Evolutionary conservation across 2,888 invertebrate genomes (phyloP).

Genomic region (Temnothorax unifasciatus): DNA sequence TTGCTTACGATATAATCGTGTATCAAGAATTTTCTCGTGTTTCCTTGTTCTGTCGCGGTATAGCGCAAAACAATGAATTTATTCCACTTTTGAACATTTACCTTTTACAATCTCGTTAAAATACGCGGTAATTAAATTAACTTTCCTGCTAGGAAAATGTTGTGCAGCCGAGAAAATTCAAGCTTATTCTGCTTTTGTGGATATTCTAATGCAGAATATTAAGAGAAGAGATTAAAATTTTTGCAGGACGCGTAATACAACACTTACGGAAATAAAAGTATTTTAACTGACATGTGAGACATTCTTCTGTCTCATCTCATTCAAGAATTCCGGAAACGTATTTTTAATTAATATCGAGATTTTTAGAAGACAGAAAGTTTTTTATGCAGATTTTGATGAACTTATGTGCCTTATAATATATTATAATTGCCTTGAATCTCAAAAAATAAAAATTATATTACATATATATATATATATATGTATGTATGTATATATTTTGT

Average conservation of each 20-base stretch:
- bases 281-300: background rate
- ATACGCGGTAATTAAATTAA: conserved; percentile 43
- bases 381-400: background rate
- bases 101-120: conserved; percentile 40
- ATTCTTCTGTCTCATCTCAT: background rate
- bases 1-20: conserved; percentile 13
- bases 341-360: background rate
- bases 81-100: conserved; percentile 30
- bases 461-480: background rate
- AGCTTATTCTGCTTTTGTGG: conserved; percentile 16
- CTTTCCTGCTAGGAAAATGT: conserved; percentile 17
- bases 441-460: background rate
- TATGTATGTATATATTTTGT: background rate
- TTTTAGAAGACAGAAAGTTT: background rate
- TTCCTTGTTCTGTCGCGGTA: conserved; percentile 19
- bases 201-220: background rate
- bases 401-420: no score
- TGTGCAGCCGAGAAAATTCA: conserved; percentile 12
- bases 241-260: background rate
- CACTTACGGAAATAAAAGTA: background rate
- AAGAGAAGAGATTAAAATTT: conserved; percentile 30
- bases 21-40: background rate
- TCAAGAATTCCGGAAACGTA: background rate
- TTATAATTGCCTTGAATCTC: background rate
- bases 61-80: conserved; percentile 19